Percentiles rank a stretch among this genome's conserved stretches.
Evolutionary conservation across 2,797 vertebrate species (phyloP).

Genomic region (Megaceryle alcyon): DNA sequence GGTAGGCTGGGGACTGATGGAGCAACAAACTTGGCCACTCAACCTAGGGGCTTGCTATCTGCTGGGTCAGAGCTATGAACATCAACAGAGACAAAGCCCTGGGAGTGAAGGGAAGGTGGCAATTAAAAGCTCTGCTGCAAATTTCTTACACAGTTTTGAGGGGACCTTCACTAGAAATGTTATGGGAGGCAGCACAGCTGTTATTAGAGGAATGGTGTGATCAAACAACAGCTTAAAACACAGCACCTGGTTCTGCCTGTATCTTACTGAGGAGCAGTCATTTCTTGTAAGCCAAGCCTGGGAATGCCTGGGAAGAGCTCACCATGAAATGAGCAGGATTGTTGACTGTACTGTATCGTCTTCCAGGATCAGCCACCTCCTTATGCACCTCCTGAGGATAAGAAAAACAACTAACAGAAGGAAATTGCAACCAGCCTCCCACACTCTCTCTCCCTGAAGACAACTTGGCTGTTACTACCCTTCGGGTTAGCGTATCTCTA

Average conservation of each 20-base stretch:
- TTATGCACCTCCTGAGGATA: conserved; percentile 85
- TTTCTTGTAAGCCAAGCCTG: background rate
- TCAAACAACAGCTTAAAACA: background rate
- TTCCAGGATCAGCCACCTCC: conserved; percentile 89
- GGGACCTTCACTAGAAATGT: background rate
- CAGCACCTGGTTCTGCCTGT: background rate
- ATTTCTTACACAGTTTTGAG: background rate
- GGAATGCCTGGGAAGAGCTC: background rate
- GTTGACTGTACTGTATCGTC: background rate
- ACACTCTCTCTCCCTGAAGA: conserved; percentile 29
- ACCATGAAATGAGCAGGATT: background rate
- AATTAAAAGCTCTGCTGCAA: background rate
- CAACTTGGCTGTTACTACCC: background rate
- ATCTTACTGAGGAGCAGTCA: background rate
- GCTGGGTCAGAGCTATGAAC: background rate
- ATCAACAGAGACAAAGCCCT: background rate
- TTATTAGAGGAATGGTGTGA: background rate
- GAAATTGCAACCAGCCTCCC: background rate
- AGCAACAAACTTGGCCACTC: background rate
- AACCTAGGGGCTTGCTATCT: background rate
- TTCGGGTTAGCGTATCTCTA: conserved; percentile 28
- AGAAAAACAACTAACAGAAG: conserved; percentile 82
- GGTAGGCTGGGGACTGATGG: background rate
- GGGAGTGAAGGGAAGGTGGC: background rate
- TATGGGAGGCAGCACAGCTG: background rate